These are phyloP conservation scores for Galeruca laticollis DNA, from an alignment of 2,888 invertebrate genomes.

Conservation along the genomic window DNA sequence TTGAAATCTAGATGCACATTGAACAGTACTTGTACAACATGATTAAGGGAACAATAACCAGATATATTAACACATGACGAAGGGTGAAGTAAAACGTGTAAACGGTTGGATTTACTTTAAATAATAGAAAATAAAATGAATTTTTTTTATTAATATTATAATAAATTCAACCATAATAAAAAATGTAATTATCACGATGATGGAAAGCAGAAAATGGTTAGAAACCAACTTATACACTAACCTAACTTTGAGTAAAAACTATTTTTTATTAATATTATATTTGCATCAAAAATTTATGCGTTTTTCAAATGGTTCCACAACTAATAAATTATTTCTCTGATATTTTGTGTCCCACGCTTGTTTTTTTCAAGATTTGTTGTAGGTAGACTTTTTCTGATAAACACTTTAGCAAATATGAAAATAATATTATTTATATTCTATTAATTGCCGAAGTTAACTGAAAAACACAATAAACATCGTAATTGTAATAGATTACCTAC, in stretches of 20 bases:
- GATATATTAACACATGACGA: neutral
- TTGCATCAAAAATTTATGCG: too few relatives aligned
- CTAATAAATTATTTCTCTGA: too few relatives aligned
- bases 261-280: too few relatives aligned
- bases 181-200: too few relatives aligned
- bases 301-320: too few relatives aligned
- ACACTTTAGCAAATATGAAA: neutral
- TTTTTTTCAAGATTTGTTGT: neutral
- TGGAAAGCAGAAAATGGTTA: too few relatives aligned
- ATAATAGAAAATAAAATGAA: neutral
- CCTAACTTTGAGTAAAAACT: too few relatives aligned
- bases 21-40: constrained; percentile 11
- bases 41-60: neutral
- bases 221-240: too few relatives aligned
- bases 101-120: neutral
- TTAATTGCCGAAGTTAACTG: too few relatives aligned
- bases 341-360: too few relatives aligned
- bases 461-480: neutral
- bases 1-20: constrained; percentile 1
- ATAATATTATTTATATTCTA: neutral
- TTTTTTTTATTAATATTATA: neutral
- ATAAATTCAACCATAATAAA: neutral
- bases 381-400: neutral
- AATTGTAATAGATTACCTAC: neutral
- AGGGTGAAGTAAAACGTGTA: neutral